Base-by-base conservation (phyloP, 2,113 vertebrate genomes). In the Cettia cetti region DNA sequence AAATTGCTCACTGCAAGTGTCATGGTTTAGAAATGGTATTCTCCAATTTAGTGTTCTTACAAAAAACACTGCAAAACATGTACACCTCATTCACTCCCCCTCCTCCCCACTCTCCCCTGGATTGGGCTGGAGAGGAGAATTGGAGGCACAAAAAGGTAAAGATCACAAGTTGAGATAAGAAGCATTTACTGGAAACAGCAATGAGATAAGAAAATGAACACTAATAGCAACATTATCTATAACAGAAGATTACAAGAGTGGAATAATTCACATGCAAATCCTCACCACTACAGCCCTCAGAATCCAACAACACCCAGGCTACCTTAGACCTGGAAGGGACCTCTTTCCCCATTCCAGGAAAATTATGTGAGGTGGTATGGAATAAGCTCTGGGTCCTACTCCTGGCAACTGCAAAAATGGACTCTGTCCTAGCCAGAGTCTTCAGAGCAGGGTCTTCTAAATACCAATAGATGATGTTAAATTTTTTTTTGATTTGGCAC, bases 61-160 rank as follows among this genome's bases (percentile, higher is more conserved):
- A 39, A 15, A 86, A 69, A 39, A 10, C 15, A 33, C 39, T 60
- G 33, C 27, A 68, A 52, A 44, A 18, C 37, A 44, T 15, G 7
- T 5, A 5, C 5, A 4, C 13, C 3, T 77, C 1, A 0, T 24
- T 76, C 35, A 50, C 16, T 49, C 13, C 30, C 5, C 7, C 16
- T 19, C 10, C 27, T 45, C 9, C 22, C 70, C n/a, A 8, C 15
- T 33, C 28, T 53, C 39, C n/a, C 24, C n/a, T 28, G 30, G 28
- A 5, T 8, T 13, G 2, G 23, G 8, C 23, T 61, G 64, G n/a
- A 57, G 50, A 40, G 8, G 24, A 40, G 44, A 85, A 26, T 3
- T 20, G 7, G 52, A 75, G 24, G 20, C 10, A 75, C 20, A 42
- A 35, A 65, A 35, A 17, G 13, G 21, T 59, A 31, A 66, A 66